Evolutionary conservation across 2,797 vertebrate genomes (phyloP), one percentile per base, ranked within the genome.

Genomic region (Protonibea diacanthus): DNA sequence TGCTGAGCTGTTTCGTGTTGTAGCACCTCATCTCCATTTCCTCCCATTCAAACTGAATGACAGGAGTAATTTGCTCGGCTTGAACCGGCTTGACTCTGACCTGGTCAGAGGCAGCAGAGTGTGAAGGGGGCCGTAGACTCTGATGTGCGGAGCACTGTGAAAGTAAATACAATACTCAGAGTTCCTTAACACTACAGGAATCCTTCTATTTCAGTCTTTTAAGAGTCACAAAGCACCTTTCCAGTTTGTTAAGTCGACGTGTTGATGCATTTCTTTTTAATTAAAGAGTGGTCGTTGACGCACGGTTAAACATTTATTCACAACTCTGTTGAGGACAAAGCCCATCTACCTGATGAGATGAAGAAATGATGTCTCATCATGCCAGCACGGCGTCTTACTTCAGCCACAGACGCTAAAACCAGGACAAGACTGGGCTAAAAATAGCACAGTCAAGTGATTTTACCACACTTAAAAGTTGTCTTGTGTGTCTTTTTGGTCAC

Each of bases 281-380:
- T 89, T 76, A 74, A 58, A 61, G 42, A 58, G 23, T 47, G 23
- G 49, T 74, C 17, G 29, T 76, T 78, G 81, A 85, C 86, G 82
- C 60, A 75, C 2, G 21, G 80, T 91, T 21, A 91, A 90, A 89
- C 23, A 90, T 86, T 85, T n/a, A 90, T 78, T 81, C 29, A 67
- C 56, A 56, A 71, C 60, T 84, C 71, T 61, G 44, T 57, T 40
- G 59, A 77, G 74, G 74, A 87, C 63, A 18, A 38, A 81, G 74
- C 10, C 53, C 61, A 73, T 88, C 76, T 55, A 13, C 44, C 48
- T 55, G 67, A 74, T 20, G 76, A 66, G 74, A 81, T 44, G 0
- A 21, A 64, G 52, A 89, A 87, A 79, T 77, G 76, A 88, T 78
- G 84, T 85, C 64, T 76, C 75, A 68, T 88, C 89, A 76, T 82